A percentile compares a stretch with the other conserved stretches of the same genome.
phyloP scores from a whole-genome alignment of 1,140 invertebrate genomes.

The Trachymyrmex septentrionalis region DNA sequence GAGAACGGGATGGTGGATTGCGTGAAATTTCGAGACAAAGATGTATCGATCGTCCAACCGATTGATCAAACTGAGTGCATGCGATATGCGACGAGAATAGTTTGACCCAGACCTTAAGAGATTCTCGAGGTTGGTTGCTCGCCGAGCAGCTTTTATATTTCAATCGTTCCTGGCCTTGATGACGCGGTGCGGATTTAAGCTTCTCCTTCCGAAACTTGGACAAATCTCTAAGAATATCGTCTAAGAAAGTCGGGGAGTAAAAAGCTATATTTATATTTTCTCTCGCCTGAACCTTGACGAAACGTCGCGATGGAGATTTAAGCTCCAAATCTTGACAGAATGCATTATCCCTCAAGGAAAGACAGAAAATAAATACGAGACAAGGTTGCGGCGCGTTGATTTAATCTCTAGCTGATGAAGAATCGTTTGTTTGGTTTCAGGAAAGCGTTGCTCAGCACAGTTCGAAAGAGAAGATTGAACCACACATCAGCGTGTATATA shows the following conservation, averaged over 20 bases:
- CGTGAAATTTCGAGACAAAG: constrained; percentile 63
- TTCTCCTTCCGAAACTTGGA: neutral
- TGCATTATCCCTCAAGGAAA: constrained; percentile 8
- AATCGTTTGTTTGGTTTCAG: constrained; percentile 42
- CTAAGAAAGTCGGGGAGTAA: constrained; percentile 1
- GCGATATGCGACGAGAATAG: constrained; percentile 78
- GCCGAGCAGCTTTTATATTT: constrained; percentile 72
- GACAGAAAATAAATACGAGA: constrained; percentile 27
- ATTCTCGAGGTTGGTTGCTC: constrained; percentile 75
- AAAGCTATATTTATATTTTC: constrained; percentile 18
- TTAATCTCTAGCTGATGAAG: constrained; percentile 12
- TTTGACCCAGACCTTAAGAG: constrained; percentile 80
- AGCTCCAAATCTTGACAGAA: constrained; percentile 3
- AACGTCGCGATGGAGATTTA: neutral
- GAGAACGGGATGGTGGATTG: neutral
- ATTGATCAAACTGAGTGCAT: constrained; percentile 63
- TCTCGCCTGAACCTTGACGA: neutral
- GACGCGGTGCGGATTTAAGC: constrained; percentile 6
- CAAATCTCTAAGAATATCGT: constrained; percentile 10
- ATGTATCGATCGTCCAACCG: constrained; percentile 65
- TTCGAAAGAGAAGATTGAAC: neutral
- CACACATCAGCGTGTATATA: neutral
- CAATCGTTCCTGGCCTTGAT: constrained; percentile 50
- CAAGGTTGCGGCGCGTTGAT: neutral
- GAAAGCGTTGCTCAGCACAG: neutral